A percentile compares a stretch with the other conserved stretches of the same genome.
Conservation (phyloP, 2,888 invertebrate species). For the Scaptomyza caliginosa region DNA sequence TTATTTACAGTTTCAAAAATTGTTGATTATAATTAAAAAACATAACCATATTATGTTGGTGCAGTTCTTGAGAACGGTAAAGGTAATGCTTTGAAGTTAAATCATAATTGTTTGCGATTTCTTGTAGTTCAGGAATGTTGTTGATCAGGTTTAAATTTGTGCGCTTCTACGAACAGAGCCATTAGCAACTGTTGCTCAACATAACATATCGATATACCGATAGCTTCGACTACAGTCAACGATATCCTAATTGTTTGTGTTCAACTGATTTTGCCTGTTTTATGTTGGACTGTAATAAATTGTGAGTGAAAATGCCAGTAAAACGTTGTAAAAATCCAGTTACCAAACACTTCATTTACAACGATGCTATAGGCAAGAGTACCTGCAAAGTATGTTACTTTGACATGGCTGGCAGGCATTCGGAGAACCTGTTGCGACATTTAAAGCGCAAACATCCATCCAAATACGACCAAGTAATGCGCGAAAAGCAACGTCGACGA, state of each 20-base stretch:
- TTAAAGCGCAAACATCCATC: slow-evolving; percentile 59
- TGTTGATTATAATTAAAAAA: neutral
- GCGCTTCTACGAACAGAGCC: neutral
- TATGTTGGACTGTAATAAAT: neutral
- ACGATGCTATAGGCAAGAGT: slow-evolving; percentile 58
- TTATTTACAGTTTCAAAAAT: neutral
- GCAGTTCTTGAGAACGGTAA: neutral
- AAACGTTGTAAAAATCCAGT: slow-evolving; percentile 55
- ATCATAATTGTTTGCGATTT: neutral
- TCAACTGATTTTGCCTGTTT: neutral
- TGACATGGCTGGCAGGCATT: slow-evolving; percentile 61
- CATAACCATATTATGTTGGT: neutral
- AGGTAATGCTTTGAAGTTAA: neutral
- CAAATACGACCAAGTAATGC: slow-evolving; percentile 42
- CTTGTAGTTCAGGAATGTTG: neutral
- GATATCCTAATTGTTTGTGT: neutral
- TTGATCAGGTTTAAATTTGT: neutral
- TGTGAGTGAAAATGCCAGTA: slow-evolving; percentile 36
- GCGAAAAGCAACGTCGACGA: slow-evolving; percentile 41
- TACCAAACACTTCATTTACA: slow-evolving; percentile 55
- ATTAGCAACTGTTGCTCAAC: neutral
- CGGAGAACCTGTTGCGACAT: slow-evolving; percentile 64
- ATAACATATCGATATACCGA: neutral
- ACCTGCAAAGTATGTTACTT: slow-evolving; percentile 58
- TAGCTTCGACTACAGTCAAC: neutral